Evolutionary conservation across 2,888 invertebrate species (phyloP), one percentile per base, ranked within the genome.

Genomic region (Altica lythri): DNA sequence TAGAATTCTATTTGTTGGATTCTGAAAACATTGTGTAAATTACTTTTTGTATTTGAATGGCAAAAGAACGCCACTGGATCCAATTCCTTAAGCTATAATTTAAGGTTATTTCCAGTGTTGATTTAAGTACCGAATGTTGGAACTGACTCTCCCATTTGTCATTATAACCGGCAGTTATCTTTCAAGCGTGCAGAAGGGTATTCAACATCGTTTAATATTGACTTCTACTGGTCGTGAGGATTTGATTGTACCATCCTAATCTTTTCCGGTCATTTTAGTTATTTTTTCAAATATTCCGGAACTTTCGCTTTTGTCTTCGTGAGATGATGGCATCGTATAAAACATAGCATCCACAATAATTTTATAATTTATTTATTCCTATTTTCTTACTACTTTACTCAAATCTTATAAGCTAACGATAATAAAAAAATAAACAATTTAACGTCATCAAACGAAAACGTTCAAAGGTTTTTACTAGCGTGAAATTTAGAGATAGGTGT

Each of bases 281-380:
- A 12, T 42, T 19, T 25, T 42, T 14, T 2, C 18, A 32, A 29
- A 44, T 19, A n/a, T 12, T 38, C 22, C 38, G 18, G 25, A 16
- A 45, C 45, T 45, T 45, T 45, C 45, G 45, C 45, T 45, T 16
- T 32, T 12, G 18, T 32, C 13, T 30, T 30, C 44, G 29, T 44
- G 44, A 27, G 29, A 18, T 16, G 22, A 38, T 9, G 16, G 16
- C 34, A 4, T 34, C 4, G 16, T 34, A 16, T 34, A 34, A 34
- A 16, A 34, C 16, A 16, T 34, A 34, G 16, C 34, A 34, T 16
- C 16, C 16, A 34, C 16, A 10, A 12, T 8, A 34, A 16, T 34
- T 34, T 9, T n/a, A 16, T 34, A 34, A 14, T n/a, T n/a, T n/a
- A n/a, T n/a, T n/a, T n/a, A n/a, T n/a, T n/a, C n/a, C n/a, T n/a